A percentile compares a stretch with the other conserved stretches of the same genome.
Conservation (phyloP, 1,140 invertebrate genomes). For the Meloidogyne hapla region DNA sequence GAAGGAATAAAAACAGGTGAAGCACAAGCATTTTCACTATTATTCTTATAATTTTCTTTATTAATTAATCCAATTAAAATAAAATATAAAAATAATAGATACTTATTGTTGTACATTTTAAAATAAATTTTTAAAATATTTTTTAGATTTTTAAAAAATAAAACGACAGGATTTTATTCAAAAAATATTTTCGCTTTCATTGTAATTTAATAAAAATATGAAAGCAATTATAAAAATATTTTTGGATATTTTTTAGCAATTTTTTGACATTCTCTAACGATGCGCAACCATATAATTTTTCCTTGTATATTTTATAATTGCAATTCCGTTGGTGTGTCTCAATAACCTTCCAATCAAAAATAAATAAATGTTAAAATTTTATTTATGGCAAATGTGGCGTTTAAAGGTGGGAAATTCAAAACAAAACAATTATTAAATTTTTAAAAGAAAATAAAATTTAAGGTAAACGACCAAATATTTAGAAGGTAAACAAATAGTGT, state of each 20-base stretch:
- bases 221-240: not conserved
- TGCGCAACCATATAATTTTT: not conserved
- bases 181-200: constrained; percentile 1
- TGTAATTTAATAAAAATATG: not conserved
- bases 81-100: not conserved
- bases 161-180: not conserved
- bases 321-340: not conserved
- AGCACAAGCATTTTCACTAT: constrained; percentile 27
- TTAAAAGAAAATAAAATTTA: too few relatives aligned
- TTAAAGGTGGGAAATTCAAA: too few relatives aligned
- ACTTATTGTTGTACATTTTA: not conserved
- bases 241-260: not conserved
- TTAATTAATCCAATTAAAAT: not conserved
- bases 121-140: too few relatives aligned
- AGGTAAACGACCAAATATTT: too few relatives aligned
- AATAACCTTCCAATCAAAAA: not conserved
- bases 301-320: not conserved
- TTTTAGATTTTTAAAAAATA: too few relatives aligned
- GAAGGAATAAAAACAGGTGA: constrained; percentile 37
- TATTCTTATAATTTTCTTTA: not conserved
- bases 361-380: too few relatives aligned
- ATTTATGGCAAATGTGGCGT: too few relatives aligned
- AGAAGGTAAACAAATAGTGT: too few relatives aligned
- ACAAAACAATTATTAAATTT: too few relatives aligned
- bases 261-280: not conserved